A percentile compares a stretch with the other conserved stretches of the same genome.
Evolutionary conservation across 1,140 invertebrate species (phyloP).

Genomic region (Drepana arcuata): DNA sequence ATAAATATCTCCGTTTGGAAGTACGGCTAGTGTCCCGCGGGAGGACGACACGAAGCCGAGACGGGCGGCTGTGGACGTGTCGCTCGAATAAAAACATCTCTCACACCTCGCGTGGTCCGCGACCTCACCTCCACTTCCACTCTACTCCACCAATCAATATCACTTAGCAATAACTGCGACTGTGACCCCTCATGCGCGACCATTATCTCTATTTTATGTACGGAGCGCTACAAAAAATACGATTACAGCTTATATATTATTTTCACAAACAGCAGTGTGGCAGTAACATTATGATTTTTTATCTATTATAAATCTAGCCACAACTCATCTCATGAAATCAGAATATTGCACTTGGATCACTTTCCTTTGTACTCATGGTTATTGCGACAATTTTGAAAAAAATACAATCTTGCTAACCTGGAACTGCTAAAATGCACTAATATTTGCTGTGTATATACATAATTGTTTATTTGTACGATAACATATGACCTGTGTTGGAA

Average conservation of each 20-base stretch:
- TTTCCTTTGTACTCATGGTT: no score
- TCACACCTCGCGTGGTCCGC: conserved; percentile 39
- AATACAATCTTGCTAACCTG: no score
- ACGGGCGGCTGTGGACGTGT: conserved; percentile 56
- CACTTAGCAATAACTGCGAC: conserved; percentile 44
- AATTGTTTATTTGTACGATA: no score
- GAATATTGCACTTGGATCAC: no score
- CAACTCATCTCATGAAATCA: no score
- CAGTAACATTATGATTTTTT: no score
- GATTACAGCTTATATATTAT: conserved; percentile 10
- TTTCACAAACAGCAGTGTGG: no score
- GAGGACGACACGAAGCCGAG: conserved; percentile 55
- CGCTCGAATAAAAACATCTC: conserved; percentile 63
- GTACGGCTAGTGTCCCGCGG: conserved; percentile 61
- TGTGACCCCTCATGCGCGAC: conserved; percentile 30
- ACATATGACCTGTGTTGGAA: no score
- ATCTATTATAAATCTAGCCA: no score
- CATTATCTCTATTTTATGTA: conserved; percentile 37
- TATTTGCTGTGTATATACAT: no score
- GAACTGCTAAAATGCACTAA: no score
- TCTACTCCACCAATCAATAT: conserved; percentile 62
- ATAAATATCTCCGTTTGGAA: conserved; percentile 69
- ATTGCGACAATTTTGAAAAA: no score
- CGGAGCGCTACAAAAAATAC: conserved; percentile 18
- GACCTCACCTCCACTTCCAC: conserved; percentile 23